Conservation (phyloP, 2,888 invertebrate species). For the Conus canariensis region DNA sequence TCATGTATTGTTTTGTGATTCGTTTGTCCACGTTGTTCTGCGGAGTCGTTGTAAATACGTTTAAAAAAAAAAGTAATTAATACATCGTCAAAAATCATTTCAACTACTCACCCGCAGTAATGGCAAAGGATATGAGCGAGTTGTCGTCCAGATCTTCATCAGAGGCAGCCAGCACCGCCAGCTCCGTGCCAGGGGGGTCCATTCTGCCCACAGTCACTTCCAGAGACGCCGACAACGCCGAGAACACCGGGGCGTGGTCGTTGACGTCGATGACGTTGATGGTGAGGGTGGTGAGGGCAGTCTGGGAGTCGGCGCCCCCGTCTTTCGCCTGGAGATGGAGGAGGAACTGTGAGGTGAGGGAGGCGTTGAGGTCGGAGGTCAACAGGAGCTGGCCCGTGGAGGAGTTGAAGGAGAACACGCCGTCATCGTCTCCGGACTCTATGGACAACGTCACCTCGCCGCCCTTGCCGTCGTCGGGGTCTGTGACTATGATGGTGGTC, state of each 20-base stretch:
- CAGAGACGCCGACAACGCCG: conserved; percentile 71
- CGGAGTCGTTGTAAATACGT: too few species aligned
- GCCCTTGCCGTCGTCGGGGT: conserved; percentile 86
- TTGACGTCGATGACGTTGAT: conserved; percentile 87
- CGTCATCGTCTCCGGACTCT: not conserved
- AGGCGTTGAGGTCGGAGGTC: conserved; percentile 51
- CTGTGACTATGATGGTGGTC: conserved; percentile 89
- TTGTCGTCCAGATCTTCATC: conserved; percentile 64
- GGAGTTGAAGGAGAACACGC: conserved; percentile 1
- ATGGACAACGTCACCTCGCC: conserved; percentile 32
- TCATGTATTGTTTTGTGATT: too few species aligned
- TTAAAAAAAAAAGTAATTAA: too few species aligned
- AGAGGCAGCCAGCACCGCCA: conserved; percentile 56
- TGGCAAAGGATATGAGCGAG: conserved; percentile 59
- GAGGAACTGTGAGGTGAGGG: conserved; percentile 52
- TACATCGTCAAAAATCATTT: too few species aligned
- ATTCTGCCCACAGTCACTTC: conserved; percentile 57
- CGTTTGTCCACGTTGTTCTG: too few species aligned
- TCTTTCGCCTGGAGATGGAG: conserved; percentile 57
- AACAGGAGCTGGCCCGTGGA: not conserved
- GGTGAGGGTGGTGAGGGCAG: conserved; percentile 61
- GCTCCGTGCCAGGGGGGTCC: conserved; percentile 42
- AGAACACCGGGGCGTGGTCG: conserved; percentile 86
- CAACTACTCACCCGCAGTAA: conserved; percentile 46
- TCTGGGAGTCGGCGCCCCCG: conserved; percentile 52